Evolutionary conservation across 2,797 vertebrate species (phyloP).

Genomic region (Helarctos malayanus): DNA sequence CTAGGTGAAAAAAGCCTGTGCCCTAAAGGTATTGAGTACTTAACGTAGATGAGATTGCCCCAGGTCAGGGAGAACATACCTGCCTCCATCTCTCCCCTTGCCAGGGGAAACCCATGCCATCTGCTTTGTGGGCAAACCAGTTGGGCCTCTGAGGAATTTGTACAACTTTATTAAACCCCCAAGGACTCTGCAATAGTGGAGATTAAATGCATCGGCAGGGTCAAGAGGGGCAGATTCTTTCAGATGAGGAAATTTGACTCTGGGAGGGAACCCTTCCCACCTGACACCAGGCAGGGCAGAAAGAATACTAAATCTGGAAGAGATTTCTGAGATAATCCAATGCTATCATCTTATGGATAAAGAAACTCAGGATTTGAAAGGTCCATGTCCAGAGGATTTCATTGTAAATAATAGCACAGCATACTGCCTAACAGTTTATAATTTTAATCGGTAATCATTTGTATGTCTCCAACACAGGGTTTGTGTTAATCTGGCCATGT

Average conservation of each 20-base stretch:
- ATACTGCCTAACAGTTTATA: neutral
- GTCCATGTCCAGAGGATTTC: neutral
- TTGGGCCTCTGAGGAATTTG: neutral
- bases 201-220: neutral
- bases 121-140: neutral
- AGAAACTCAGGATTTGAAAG: neutral
- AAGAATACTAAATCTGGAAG: neutral
- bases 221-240: neutral
- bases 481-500: neutral
- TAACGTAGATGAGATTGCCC: neutral
- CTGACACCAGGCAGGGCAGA: neutral
- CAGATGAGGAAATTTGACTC: neutral
- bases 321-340: neutral
- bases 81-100: neutral
- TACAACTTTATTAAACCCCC: neutral
- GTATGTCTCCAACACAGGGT: neutral
- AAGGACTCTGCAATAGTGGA: neutral
- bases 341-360: neutral
- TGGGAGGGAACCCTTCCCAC: neutral
- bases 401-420: neutral
- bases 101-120: neutral
- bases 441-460: neutral
- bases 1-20: neutral
- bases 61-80: neutral
- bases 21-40: neutral